Evolutionary conservation across 1,140 invertebrate species (phyloP).

Genomic region (Pseudomyrmex pallidus): DNA sequence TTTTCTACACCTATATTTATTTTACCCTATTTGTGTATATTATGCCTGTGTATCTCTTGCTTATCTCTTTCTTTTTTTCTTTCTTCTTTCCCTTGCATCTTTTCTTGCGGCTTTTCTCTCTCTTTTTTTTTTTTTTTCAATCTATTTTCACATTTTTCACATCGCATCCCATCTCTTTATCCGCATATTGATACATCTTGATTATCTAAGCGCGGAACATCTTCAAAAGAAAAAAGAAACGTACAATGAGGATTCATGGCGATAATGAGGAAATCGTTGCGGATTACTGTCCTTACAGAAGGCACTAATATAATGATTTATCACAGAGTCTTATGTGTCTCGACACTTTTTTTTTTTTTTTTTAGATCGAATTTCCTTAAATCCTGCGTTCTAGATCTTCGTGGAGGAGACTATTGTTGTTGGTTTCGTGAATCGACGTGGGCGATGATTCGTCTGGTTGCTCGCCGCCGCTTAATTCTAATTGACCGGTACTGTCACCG

Average conservation of each 20-base stretch:
- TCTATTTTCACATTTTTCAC: background rate
- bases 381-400: slow-evolving; percentile 84
- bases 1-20: background rate
- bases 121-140: background rate
- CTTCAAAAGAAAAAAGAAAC: background rate
- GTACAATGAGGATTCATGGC: slow-evolving; percentile 48
- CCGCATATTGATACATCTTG: background rate
- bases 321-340: slow-evolving; percentile 53
- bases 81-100: background rate
- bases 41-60: background rate
- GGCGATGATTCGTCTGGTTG: slow-evolving; percentile 83
- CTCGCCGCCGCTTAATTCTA: slow-evolving; percentile 82
- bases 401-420: slow-evolving; percentile 84
- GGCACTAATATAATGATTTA: slow-evolving; percentile 59
- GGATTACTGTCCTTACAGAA: slow-evolving; percentile 41
- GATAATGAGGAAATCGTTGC: slow-evolving; percentile 42
- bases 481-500: slow-evolving; percentile 83
- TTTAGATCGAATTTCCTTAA: slow-evolving; percentile 46
- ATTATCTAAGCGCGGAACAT: slow-evolving; percentile 1
- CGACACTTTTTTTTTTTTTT: slow-evolving; percentile 19
- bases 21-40: slow-evolving; percentile 1
- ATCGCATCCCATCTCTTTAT: background rate
- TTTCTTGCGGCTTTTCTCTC: background rate
- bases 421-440: slow-evolving; percentile 82
- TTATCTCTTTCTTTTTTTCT: background rate